A percentile compares a stretch with the other conserved stretches of the same genome.
Evolutionary conservation across 2,888 invertebrate genomes (phyloP).

Genomic region (Epinotia bilunana): DNA sequence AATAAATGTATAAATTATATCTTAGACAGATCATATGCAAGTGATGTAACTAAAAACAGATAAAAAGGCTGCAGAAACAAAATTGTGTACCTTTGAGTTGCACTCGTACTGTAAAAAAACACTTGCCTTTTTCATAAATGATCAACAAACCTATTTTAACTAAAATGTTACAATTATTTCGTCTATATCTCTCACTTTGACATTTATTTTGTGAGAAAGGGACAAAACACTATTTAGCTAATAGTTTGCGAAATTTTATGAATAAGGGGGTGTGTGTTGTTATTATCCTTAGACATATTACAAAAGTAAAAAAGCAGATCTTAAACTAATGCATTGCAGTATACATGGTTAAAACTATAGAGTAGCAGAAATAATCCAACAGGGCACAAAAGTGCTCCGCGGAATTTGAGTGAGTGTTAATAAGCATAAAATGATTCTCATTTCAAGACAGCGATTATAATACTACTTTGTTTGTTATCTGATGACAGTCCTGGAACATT

Average conservation of each 20-base stretch:
- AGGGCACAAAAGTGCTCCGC: not conserved
- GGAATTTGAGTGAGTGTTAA: not conserved
- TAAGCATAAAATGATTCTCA: too few species aligned
- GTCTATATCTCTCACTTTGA: too few species aligned
- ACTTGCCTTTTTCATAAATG: too few species aligned
- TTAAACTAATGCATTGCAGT: slow-evolving; percentile 3
- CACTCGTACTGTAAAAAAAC: slow-evolving; percentile 9
- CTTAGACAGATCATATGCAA: slow-evolving; percentile 9
- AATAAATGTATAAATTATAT: slow-evolving; percentile 11
- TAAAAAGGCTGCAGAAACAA: not conserved
- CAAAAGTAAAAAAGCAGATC: slow-evolving; percentile 22
- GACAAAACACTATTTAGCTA: too few species aligned
- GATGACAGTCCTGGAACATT: not conserved
- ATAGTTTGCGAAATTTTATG: too few species aligned
- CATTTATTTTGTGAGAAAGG: too few species aligned
- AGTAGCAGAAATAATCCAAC: not conserved
- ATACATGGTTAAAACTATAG: slow-evolving; percentile 9
- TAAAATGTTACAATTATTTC: too few species aligned
- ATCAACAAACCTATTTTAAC: too few species aligned
- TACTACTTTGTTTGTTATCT: not conserved
- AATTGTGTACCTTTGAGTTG: slow-evolving; percentile 35
- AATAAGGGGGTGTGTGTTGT: not conserved
- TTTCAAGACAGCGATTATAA: not conserved
- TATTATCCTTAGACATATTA: slow-evolving; percentile 9
- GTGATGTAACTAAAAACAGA: slow-evolving; percentile 13